A percentile compares a stretch with the other conserved stretches of the same genome.
Evolutionary conservation across 2,888 invertebrate genomes (phyloP).

Genomic region (Ophonus ardosiacus): DNA sequence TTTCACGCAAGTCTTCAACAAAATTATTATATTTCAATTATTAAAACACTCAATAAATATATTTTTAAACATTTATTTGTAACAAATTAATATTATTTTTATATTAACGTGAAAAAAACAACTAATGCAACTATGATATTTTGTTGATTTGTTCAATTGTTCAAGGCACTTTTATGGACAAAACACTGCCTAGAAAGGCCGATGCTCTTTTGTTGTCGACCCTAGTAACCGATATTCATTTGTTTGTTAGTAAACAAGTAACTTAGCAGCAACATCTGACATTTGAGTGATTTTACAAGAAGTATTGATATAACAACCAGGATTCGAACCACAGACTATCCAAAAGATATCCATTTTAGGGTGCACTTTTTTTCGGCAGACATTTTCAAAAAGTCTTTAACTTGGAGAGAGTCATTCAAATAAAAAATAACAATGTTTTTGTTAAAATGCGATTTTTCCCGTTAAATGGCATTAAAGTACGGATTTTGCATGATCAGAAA

Average conservation of each 20-base stretch:
- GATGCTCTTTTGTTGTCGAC: not conserved
- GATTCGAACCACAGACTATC: slow-evolving; percentile 81
- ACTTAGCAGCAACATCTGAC: slow-evolving; percentile 72
- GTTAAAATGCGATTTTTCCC: slow-evolving; percentile 76
- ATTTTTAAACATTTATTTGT: not conserved
- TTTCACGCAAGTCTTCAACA: not conserved
- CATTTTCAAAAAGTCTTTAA: slow-evolving; percentile 77
- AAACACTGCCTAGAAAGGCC: not conserved
- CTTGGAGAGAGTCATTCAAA: slow-evolving; percentile 71
- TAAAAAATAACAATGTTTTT: not conserved
- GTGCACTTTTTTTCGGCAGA: slow-evolving; percentile 77
- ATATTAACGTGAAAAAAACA: not conserved
- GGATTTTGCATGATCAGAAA: slow-evolving; percentile 85
- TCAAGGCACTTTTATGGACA: not conserved
- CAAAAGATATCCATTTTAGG: slow-evolving; percentile 82
- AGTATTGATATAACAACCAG: slow-evolving; percentile 74
- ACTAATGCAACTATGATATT: not conserved
- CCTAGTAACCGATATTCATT: not conserved
- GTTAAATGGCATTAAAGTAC: slow-evolving; percentile 79
- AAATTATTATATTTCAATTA: not conserved
- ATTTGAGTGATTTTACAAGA: slow-evolving; percentile 71
- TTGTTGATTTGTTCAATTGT: too few species aligned
- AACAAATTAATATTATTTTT: too few species aligned
- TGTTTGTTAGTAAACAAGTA: slow-evolving; percentile 72
- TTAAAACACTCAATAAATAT: not conserved